These are phyloP conservation scores for Sminthurinus aureus DNA, from an alignment of 2,888 invertebrate genomes.

Conservation along the genomic window DNA sequence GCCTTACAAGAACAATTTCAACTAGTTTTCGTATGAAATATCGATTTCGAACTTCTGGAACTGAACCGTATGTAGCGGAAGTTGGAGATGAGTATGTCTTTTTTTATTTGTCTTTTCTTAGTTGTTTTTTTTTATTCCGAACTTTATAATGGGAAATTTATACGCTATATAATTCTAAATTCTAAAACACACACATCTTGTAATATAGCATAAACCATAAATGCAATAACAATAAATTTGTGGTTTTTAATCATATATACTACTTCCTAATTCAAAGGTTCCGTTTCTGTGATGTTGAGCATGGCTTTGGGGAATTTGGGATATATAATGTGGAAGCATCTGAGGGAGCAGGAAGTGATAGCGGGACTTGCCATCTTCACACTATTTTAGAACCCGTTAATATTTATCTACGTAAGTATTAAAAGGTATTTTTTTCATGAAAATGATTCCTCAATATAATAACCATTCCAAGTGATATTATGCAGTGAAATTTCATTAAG, in stretches of 20 bases:
- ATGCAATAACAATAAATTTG: no score
- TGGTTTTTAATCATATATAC: no score
- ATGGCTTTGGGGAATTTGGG: constrained; percentile 59
- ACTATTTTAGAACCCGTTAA: constrained; percentile 68
- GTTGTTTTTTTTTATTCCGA: no score
- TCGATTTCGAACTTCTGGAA: constrained; percentile 50
- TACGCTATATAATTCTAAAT: no score
- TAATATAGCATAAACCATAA: no score
- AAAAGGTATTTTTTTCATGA: no score
- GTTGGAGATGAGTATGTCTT: constrained; percentile 48
- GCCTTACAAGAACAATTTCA: constrained; percentile 16
- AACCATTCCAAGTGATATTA: no score
- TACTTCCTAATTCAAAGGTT: constrained; percentile 11
- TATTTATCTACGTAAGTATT: constrained; percentile 73
- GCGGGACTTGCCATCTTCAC: constrained; percentile 31
- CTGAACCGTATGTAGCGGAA: constrained; percentile 41
- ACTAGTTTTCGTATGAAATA: constrained; percentile 54
- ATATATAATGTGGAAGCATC: constrained; percentile 47
- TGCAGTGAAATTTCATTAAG: no score
- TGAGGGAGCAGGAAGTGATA: not conserved
- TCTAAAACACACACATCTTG: no score
- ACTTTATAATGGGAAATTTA: not conserved
- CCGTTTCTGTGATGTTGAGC: constrained; percentile 11
- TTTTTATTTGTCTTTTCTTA: not conserved
- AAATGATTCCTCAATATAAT: no score